Evolutionary conservation across 2,113 vertebrate species (phyloP), one percentile per base, ranked within the genome.

Genomic region (Trogon melanurus): DNA sequence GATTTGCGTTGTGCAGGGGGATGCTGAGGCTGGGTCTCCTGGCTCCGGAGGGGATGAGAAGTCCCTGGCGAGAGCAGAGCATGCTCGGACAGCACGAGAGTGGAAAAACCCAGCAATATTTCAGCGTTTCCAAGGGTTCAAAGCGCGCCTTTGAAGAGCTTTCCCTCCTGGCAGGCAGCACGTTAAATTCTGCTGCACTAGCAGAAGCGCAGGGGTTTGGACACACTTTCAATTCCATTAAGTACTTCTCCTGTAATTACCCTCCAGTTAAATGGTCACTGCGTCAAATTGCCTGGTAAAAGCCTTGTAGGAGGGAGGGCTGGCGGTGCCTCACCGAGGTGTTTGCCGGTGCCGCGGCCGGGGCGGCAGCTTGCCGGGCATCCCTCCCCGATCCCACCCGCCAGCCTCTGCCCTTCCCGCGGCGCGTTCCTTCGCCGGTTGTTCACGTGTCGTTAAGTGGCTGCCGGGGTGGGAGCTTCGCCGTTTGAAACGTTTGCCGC

Each of bases 121-220:
- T 82, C 84, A 79, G 89, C 51, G 11, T 85, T 93, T 97, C 80
- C n/a, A 3, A 56, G 73, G 91, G 95, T 96, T 96, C 95, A 97
- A 88, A 96, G 93, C 96, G 79, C 22, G 53, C 71, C 92, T 94
- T 93, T 97, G 96, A 97, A 97, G 96, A 97, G 91, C 94, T 88
- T 96, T 96, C 85, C 94, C 94, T 96, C 85, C 93, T 96, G 95
- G 93, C 95, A 95, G 92, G 79, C 91, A 45, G 70, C 93, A 10
- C 72, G 32, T 71, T 47, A 74, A 93, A 94, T 94, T 96, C 85
- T 94, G 95, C 88, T 96, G 94, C 88, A 73, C 88, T 83, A 91
- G 95, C 91, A 96, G 88, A 96, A 97, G 93, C 53, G 7, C 91
- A 20, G 88, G 71, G 88, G 60, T 83, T 96, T 96, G 93, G 95